A percentile compares a stretch with the other conserved stretches of the same genome.
Evolutionary conservation across 2,113 vertebrate species (phyloP).

Genomic region (Sebastes schlegelii): DNA sequence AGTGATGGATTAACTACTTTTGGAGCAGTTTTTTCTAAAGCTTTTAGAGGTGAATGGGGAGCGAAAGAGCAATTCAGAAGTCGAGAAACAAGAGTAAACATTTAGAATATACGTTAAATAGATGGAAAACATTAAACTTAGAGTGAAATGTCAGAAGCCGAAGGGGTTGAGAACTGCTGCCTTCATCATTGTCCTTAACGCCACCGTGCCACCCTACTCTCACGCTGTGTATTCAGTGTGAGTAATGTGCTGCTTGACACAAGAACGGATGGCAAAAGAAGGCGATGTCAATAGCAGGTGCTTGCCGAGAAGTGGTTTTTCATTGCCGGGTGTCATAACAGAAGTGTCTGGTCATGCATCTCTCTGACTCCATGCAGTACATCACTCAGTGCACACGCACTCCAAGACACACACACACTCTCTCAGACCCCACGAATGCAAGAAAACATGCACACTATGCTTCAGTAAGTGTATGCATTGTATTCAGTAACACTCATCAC

Average conservation of each 20-base stretch:
- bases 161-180: constrained; percentile 7
- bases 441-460: constrained; percentile 16
- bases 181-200: constrained; percentile 43
- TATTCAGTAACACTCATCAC: constrained; percentile 36
- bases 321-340: constrained; percentile 72
- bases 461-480: constrained; percentile 32
- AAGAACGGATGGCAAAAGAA: constrained; percentile 60
- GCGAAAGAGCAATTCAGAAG: background rate
- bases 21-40: background rate
- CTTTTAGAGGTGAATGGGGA: background rate
- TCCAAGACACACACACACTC: constrained; percentile 3
- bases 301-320: constrained; percentile 66
- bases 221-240: constrained; percentile 25
- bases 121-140: background rate
- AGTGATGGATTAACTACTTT: constrained; percentile 26
- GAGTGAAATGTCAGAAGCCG: constrained; percentile 28
- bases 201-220: background rate
- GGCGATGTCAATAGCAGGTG: constrained; percentile 55
- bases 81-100: background rate
- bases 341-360: constrained; percentile 66
- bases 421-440: background rate
- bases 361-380: constrained; percentile 46
- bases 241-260: constrained; percentile 62
- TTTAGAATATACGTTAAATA: background rate
- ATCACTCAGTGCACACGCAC: constrained; percentile 42